Conservation (phyloP, 1,140 invertebrate species). For the Riptortus pedestris region DNA sequence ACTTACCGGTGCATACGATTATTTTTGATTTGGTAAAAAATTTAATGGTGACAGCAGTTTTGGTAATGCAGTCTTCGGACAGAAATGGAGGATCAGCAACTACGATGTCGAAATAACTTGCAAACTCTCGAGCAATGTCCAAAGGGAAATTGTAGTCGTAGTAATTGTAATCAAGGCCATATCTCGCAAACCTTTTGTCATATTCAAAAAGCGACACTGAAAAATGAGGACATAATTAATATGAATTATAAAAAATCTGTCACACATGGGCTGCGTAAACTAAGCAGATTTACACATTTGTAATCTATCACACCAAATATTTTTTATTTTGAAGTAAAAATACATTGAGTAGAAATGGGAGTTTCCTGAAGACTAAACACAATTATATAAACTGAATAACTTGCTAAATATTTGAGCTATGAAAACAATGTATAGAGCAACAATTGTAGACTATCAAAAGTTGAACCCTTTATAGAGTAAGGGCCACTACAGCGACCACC, state of each 20-base stretch:
- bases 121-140: constrained; percentile 50
- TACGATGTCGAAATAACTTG: constrained; percentile 66
- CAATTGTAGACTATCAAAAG: too few species aligned
- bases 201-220: constrained; percentile 70
- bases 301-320: too few species aligned
- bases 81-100: constrained; percentile 91
- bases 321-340: too few species aligned
- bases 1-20: constrained; percentile 75
- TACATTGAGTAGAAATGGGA: too few species aligned
- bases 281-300: too few species aligned
- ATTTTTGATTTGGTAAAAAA: constrained; percentile 68
- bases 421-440: too few species aligned
- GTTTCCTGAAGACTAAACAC: too few species aligned
- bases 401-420: too few species aligned
- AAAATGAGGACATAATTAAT: constrained; percentile 35
- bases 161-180: constrained; percentile 66
- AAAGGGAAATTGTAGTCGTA: constrained; percentile 83
- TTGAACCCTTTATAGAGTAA: too few species aligned
- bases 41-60: constrained; percentile 68
- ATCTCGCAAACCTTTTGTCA: constrained; percentile 67
- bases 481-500: too few species aligned
- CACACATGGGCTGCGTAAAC: too few species aligned
- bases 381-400: too few species aligned
- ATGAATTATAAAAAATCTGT: background rate
- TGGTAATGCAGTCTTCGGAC: constrained; percentile 81